phyloP scores from a whole-genome alignment of 1,140 invertebrate species.

The Lordiphosa mommai region DNA sequence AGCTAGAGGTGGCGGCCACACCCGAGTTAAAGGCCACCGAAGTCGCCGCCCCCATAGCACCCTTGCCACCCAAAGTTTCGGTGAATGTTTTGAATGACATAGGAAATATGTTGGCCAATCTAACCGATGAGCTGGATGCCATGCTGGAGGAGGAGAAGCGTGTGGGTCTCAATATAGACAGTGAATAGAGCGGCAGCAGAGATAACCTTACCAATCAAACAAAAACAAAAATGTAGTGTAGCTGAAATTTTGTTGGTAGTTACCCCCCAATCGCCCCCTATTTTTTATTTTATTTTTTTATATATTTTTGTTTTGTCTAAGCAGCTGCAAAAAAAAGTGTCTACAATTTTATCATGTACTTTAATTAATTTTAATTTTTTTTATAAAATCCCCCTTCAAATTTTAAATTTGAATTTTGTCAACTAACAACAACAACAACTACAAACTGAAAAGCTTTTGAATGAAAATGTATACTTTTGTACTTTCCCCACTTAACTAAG shows the following conservation, averaged over 20 bases:
- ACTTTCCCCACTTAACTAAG: slow-evolving; percentile 59
- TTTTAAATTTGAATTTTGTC: slow-evolving; percentile 10
- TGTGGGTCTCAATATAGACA: slow-evolving; percentile 85
- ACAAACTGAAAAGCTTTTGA: slow-evolving; percentile 61
- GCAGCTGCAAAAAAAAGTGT: too few relatives aligned
- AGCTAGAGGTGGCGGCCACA: slow-evolving; percentile 13
- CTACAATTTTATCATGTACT: slow-evolving; percentile 25
- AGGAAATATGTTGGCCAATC: slow-evolving; percentile 96
- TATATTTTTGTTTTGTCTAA: too few relatives aligned
- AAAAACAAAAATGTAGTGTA: slow-evolving; percentile 54
- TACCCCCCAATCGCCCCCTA: too few relatives aligned
- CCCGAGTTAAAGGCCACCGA: slow-evolving; percentile 3
- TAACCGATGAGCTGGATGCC: slow-evolving; percentile 95
- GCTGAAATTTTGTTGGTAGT: slow-evolving; percentile 61
- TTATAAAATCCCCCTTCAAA: slow-evolving; percentile 8
- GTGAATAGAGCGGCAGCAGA: slow-evolving; percentile 59
- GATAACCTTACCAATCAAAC: slow-evolving; percentile 48
- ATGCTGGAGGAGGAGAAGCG: slow-evolving; percentile 96
- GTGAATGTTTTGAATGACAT: slow-evolving; percentile 97
- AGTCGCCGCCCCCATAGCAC: slow-evolving; percentile 5
- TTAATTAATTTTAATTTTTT: slow-evolving; percentile 42
- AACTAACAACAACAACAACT: slow-evolving; percentile 31
- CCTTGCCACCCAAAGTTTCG: slow-evolving; percentile 82
- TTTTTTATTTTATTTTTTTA: too few relatives aligned
- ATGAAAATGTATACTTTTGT: slow-evolving; percentile 73